These are phyloP conservation scores for Neodontobutis hainanensis DNA, from an alignment of 2,113 vertebrate genomes.

Conservation along the genomic window DNA sequence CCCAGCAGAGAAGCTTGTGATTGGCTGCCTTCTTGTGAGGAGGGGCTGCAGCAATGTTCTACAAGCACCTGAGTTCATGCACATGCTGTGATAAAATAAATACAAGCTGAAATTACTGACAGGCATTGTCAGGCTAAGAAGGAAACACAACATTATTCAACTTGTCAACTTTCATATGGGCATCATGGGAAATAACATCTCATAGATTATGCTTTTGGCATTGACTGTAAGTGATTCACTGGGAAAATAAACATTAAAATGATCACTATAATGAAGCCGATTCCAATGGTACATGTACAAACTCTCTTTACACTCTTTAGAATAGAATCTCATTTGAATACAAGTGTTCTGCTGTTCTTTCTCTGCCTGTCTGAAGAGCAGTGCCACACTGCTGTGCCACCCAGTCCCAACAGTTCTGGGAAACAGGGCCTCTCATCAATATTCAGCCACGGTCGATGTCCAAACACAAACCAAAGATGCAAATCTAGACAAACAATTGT, in stretches of 20 bases:
- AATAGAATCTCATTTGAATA: conserved; percentile 37
- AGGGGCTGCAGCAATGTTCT: conserved; percentile 61
- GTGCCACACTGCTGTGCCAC: conserved; percentile 62
- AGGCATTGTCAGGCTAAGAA: conserved; percentile 1
- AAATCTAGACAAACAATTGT: conserved; percentile 8
- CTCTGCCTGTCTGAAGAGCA: conserved; percentile 39
- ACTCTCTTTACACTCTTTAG: no score
- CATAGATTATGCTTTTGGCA: conserved; percentile 16
- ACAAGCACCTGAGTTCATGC: conserved; percentile 58
- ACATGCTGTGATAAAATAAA: conserved; percentile 53
- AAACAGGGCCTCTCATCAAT: conserved; percentile 72
- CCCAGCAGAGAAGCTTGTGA: conserved; percentile 42
- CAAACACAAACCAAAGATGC: conserved; percentile 42
- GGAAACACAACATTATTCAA: conserved; percentile 5
- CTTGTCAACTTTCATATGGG: conserved; percentile 27
- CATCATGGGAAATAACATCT: background rate
- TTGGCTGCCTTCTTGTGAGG: conserved; percentile 50
- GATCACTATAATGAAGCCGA: background rate
- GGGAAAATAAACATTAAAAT: conserved; percentile 1
- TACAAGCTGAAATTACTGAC: conserved; percentile 23
- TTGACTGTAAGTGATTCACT: conserved; percentile 27
- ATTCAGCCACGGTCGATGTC: conserved; percentile 60
- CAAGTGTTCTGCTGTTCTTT: conserved; percentile 55
- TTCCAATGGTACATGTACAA: background rate
- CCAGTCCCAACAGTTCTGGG: conserved; percentile 57